These are phyloP conservation scores for Drosophila greeni DNA, from an alignment of 2,888 invertebrate genomes.

Conservation along the genomic window DNA sequence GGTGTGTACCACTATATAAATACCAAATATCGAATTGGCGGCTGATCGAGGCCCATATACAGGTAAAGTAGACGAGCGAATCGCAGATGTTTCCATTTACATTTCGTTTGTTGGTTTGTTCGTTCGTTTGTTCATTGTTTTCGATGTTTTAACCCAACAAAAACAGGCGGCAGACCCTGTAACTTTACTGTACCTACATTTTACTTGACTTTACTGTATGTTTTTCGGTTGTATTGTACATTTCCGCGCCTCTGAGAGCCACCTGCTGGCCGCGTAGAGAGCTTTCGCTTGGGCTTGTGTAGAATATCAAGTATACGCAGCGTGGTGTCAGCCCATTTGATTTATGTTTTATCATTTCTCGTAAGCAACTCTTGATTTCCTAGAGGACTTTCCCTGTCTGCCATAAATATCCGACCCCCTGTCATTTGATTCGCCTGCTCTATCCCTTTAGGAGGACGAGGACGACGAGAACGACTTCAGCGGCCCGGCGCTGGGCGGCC, in stretches of 20 bases:
- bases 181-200: neutral
- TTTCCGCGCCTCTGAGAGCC: constrained; percentile 25
- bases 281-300: constrained; percentile 40
- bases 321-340: constrained; percentile 35
- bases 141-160: constrained; percentile 5
- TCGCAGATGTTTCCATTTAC: neutral
- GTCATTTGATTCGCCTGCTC: neutral
- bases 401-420: neutral
- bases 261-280: constrained; percentile 31
- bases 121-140: constrained; percentile 32
- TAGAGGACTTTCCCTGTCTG: constrained; percentile 11
- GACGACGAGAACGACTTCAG: constrained; percentile 80
- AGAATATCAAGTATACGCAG: constrained; percentile 42
- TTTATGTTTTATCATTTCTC: constrained; percentile 38
- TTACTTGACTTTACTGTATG: constrained; percentile 8
- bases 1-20: constrained; percentile 1
- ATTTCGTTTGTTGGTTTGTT: constrained; percentile 35
- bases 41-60: constrained; percentile 28
- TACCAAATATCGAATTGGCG: constrained; percentile 17
- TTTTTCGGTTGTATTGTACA: neutral
- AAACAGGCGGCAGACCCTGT: constrained; percentile 1
- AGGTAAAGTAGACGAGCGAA: constrained; percentile 25
- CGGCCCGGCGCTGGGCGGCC: constrained; percentile 78
- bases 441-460: constrained; percentile 62
- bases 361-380: constrained; percentile 31